These are phyloP conservation scores for Rutpela maculata DNA, from an alignment of 2,888 invertebrate species.

Conservation along the genomic window DNA sequence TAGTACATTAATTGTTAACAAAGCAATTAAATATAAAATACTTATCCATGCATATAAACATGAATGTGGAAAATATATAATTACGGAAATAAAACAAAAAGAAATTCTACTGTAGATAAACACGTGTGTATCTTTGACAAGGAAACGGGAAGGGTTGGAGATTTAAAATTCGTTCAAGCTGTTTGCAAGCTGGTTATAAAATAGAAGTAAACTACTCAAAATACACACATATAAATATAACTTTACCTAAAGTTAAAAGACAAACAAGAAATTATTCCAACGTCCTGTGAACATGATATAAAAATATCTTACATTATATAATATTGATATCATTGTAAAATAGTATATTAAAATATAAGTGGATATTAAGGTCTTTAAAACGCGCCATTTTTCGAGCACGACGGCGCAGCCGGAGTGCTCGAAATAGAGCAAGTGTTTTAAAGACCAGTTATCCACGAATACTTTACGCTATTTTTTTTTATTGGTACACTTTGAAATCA, in stretches of 20 bases:
- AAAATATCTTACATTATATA: background rate
- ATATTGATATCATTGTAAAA: no score
- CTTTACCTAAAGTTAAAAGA: background rate
- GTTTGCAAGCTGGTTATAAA: constrained; percentile 35
- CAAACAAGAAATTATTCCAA: constrained; percentile 12
- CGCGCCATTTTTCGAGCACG: no score
- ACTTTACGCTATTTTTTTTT: no score
- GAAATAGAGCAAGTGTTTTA: no score
- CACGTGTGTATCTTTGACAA: constrained; percentile 32
- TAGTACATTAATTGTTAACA: constrained; percentile 11
- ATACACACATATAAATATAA: constrained; percentile 24
- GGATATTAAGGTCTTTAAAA: no score
- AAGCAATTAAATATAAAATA: constrained; percentile 21
- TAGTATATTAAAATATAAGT: no score
- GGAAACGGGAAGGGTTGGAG: constrained; percentile 15
- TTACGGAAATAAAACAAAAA: constrained; percentile 28
- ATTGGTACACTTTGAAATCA: no score
- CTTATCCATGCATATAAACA: constrained; percentile 9
- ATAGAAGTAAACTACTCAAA: constrained; percentile 30
- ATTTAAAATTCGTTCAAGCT: constrained; percentile 33
- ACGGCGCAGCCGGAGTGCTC: no score
- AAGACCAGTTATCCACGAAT: no score
- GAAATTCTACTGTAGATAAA: constrained; percentile 10
- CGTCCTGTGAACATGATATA: background rate
- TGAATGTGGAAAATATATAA: constrained; percentile 24